phyloP scores from a whole-genome alignment of 2,113 vertebrate genomes.

The Nanorana parkeri region DNA sequence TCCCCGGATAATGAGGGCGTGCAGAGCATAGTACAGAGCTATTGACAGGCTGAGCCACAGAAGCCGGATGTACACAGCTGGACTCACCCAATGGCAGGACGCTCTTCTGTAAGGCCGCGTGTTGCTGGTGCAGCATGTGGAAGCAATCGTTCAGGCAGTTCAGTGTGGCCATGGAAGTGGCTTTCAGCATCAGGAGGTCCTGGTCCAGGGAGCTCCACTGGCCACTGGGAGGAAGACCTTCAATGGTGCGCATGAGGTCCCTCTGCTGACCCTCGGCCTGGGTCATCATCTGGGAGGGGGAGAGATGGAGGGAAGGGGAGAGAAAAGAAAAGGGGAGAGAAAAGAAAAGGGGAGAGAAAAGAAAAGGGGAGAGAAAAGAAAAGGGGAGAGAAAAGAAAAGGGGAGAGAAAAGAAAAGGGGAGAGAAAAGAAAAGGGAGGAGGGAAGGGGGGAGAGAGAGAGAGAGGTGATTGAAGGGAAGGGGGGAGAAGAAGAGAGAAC shows the following conservation, averaged over 20 bases:
- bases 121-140: constrained; percentile 95
- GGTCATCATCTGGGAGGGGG: constrained; percentile 86
- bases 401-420: too few relatives aligned
- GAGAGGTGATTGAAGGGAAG: background rate
- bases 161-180: constrained; percentile 97
- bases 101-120: constrained; percentile 85
- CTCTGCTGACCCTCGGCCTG: constrained; percentile 94
- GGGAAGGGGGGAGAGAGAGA: background rate
- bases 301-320: too few relatives aligned
- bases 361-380: background rate
- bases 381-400: background rate
- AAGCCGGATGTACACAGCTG: background rate
- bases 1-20: too few relatives aligned
- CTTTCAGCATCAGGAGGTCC: constrained; percentile 96
- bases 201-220: constrained; percentile 92
- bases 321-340: background rate
- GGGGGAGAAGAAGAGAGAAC: background rate
- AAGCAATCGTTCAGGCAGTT: constrained; percentile 97
- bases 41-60: too few relatives aligned
- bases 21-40: too few relatives aligned
- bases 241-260: constrained; percentile 92
- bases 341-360: background rate
- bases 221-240: constrained; percentile 87
- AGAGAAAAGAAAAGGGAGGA: background rate
- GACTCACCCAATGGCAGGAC: constrained; percentile 82